phyloP scores from a whole-genome alignment of 2,888 invertebrate genomes.

The Muschampia plurimacula region DNA sequence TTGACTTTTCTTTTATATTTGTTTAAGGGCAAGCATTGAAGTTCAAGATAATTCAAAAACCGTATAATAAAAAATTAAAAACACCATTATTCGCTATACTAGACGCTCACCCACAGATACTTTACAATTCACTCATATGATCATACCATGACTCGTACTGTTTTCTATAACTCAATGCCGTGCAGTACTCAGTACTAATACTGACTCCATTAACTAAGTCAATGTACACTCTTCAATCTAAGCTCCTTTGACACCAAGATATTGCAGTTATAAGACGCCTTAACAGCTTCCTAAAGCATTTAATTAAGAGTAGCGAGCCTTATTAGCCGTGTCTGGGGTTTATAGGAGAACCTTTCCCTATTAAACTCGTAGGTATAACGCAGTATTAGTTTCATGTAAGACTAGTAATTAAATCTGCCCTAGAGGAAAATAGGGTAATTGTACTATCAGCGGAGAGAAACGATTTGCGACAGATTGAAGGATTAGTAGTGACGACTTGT shows the following conservation, averaged over 20 bases:
- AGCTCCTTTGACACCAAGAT: not conserved
- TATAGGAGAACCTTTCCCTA: not conserved
- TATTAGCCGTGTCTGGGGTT: not conserved
- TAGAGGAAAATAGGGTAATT: not conserved
- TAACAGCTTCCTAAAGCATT: conserved; percentile 6
- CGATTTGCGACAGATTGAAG: not conserved
- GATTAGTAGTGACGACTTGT: too few relatives aligned
- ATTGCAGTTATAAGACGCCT: not conserved
- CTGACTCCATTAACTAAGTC: not conserved
- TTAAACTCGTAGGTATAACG: not conserved
- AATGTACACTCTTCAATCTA: not conserved
- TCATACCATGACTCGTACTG: too few relatives aligned
- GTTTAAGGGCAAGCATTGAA: too few relatives aligned
- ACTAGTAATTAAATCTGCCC: not conserved
- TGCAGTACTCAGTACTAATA: not conserved
- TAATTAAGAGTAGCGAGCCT: not conserved
- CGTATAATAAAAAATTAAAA: too few relatives aligned
- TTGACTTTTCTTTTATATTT: too few relatives aligned
- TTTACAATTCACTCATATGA: too few relatives aligned
- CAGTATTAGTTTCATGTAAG: not conserved
- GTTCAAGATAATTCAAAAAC: too few relatives aligned
- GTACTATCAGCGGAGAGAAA: not conserved
- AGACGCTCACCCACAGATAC: too few relatives aligned
- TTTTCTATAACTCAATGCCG: too few relatives aligned
- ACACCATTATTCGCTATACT: too few relatives aligned